Evolutionary conservation across 1,140 invertebrate genomes (phyloP).

Genomic region (Drosophila takahashii): DNA sequence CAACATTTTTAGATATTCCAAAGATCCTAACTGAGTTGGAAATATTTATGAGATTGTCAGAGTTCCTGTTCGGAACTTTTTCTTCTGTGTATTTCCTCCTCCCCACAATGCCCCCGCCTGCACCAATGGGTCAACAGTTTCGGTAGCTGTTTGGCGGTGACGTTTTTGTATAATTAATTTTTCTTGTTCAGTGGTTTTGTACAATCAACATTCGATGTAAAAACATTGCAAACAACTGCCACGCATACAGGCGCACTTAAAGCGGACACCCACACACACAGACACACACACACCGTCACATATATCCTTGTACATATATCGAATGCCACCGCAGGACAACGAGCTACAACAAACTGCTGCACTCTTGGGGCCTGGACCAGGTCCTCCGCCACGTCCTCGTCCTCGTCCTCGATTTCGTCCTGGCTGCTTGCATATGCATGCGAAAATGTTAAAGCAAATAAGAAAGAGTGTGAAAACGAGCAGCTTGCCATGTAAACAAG

Average conservation of each 20-base stretch:
- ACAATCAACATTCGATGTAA: conserved; percentile 82
- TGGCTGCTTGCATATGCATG: conserved; percentile 79
- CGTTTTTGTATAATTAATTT: conserved; percentile 84
- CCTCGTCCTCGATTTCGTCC: conserved; percentile 27
- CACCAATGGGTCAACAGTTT: conserved; percentile 71
- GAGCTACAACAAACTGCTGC: conserved; percentile 48
- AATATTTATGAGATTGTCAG: too few species aligned
- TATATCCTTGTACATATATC: conserved; percentile 5
- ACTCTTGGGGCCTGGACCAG: conserved; percentile 37
- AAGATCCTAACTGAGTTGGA: not conserved
- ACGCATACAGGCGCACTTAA: conserved; percentile 72
- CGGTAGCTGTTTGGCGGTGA: conserved; percentile 80
- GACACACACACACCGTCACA: conserved; percentile 8
- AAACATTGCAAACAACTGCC: conserved; percentile 79
- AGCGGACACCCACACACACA: conserved; percentile 48
- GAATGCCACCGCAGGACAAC: conserved; percentile 73
- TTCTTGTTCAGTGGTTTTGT: conserved; percentile 84
- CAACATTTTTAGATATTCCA: too few species aligned
- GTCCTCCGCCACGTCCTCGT: conserved; percentile 15
- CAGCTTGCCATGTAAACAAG: conserved; percentile 82
- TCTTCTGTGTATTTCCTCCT: conserved; percentile 3
- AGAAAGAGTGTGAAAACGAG: conserved; percentile 82
- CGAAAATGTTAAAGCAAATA: conserved; percentile 82
- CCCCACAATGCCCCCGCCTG: not conserved
- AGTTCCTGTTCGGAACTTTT: not conserved